Conservation (phyloP, 2,797 vertebrate species). For the Megalops cyprinoides region DNA sequence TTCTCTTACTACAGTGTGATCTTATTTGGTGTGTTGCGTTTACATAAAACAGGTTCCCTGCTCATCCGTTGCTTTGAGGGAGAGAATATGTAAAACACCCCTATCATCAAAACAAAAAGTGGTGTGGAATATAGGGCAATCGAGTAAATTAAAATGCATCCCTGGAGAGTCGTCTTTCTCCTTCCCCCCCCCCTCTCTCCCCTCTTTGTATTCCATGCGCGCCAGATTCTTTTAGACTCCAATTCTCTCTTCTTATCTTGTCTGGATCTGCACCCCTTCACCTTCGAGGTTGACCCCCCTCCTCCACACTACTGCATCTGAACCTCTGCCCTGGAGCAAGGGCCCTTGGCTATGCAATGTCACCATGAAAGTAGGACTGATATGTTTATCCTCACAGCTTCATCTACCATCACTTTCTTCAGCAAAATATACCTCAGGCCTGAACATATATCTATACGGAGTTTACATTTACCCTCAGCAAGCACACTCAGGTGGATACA, state of each 20-base stretch:
- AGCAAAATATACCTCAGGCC: too few relatives aligned
- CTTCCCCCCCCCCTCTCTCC: conserved; percentile 52
- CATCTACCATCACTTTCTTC: too few relatives aligned
- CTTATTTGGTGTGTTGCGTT: conserved; percentile 25
- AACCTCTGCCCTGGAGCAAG: neutral
- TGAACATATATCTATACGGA: too few relatives aligned
- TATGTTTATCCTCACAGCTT: too few relatives aligned
- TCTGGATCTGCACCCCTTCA: neutral
- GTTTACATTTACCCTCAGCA: too few relatives aligned
- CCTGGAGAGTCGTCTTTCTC: conserved; percentile 65
- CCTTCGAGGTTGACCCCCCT: neutral
- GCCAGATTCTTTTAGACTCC: neutral
- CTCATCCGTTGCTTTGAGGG: conserved; percentile 67
- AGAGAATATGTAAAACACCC: conserved; percentile 75
- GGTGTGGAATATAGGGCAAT: conserved; percentile 78
- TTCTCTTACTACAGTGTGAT: conserved; percentile 9
- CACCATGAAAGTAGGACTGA: neutral
- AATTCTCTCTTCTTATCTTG: conserved; percentile 27
- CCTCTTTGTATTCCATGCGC: conserved; percentile 31
- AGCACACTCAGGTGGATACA: too few relatives aligned
- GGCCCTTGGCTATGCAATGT: neutral
- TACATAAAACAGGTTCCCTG: conserved; percentile 47
- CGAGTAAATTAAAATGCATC: conserved; percentile 77
- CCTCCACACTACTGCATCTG: neutral
- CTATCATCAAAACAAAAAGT: conserved; percentile 77